Percentiles rank a stretch among this genome's conserved stretches.
Conservation (phyloP, 2,113 vertebrate species). For the Danio rerio region GRCz12tu NC_133177.1:48468501-48469000, state of each 20-base stretch:
- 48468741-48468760: constrained; percentile 11
- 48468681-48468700: not conserved
- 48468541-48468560: constrained; percentile 6
- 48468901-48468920: constrained; percentile 17
- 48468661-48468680: not conserved
- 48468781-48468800: constrained; percentile 9
- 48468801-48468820: constrained; percentile 32
- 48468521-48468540: not conserved
- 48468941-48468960: not conserved
- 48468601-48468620: not conserved
- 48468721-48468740: not conserved
- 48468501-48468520: not conserved
- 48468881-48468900: not conserved
- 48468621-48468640: not conserved
- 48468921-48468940: not conserved
- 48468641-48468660: not conserved
- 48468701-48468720: not conserved
- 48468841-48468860: constrained; percentile 31
- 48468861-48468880: constrained; percentile 21
- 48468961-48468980: no score
- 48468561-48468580: not conserved
- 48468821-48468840: not conserved
- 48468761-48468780: constrained; percentile 27
- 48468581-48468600: constrained; percentile 10
- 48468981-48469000: not conserved